A percentile compares a stretch with the other conserved stretches of the same genome.
Evolutionary conservation across 2,113 vertebrate species (phyloP).

Genomic region (Nothocercus julius): DNA sequence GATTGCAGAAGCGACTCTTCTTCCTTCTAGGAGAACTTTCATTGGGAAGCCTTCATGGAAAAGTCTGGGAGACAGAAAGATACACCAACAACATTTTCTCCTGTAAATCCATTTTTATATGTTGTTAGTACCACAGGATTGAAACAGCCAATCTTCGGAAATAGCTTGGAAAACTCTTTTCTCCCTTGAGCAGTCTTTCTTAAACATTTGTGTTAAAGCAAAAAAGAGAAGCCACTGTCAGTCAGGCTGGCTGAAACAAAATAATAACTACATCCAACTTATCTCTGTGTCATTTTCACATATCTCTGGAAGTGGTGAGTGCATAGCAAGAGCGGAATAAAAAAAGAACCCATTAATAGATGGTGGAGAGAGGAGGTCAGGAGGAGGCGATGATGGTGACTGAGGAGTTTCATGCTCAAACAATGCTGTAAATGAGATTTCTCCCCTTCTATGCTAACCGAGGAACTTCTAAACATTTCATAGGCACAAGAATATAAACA

Average conservation of each 20-base stretch:
- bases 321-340: background rate
- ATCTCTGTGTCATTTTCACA: background rate
- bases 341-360: background rate
- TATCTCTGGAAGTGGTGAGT: background rate
- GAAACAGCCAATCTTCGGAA: conserved; percentile 7
- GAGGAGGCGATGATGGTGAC: background rate
- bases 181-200: background rate
- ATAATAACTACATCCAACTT: background rate
- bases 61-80: background rate
- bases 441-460: accelerated
- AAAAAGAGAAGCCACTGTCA: background rate
- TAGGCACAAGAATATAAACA: background rate
- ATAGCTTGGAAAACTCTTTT: background rate
- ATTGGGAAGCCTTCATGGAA: background rate
- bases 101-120: background rate
- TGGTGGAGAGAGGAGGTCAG: background rate
- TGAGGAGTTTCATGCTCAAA: background rate
- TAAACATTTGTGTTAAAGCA: background rate
- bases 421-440: background rate
- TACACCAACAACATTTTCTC: background rate
- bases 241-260: background rate
- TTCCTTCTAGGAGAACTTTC: background rate
- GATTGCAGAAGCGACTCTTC: background rate
- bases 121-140: accelerated
- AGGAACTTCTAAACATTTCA: conserved; percentile 1